Base-by-base conservation (phyloP, 2,888 invertebrate species). In the Chydorus sphaericus region DNA sequence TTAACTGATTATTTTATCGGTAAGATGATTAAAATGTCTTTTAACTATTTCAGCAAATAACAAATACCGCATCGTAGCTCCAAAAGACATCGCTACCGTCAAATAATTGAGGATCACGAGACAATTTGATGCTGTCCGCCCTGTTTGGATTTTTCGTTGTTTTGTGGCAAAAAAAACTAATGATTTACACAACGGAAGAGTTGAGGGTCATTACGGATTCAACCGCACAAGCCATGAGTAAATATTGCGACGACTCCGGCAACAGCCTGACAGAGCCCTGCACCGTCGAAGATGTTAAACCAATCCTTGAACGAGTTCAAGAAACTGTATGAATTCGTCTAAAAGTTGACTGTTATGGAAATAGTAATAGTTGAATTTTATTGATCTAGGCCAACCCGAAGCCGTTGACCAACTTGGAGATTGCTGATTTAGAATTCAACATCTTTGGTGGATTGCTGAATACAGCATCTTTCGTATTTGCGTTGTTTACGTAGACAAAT, bases 231-330 rank as follows among this genome's bases (percentile, higher is more conserved):
- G 67, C 71, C 38, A 72, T 90, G 54, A 68, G 74, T 3, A 64
- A 72, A 39, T 69, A 77, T 16, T 89, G 78, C 65, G 93, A 94
- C 67, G 65, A 71, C 48, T 84, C 75, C 66, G 87, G 86, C 0
- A 93, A 94, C 68, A 83, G 82, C 61, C 93, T 79, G 66, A 77
- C 73, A 0, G 72, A 80, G 49, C 71, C 74, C 14, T 72, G 79
- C 0, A 76, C 78, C 51, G 68, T 72, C 23, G 73, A 76, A 1
- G 77, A 77, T 48, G 67, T 91, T 44, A 73, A 70, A 57, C 66
- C 69, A 39, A 68, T 78, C 1, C 69, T 83, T 14, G 62, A 69
- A 5, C 70, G 67, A 64, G 71, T 71, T 58, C 68, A 65, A 65
- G 71, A 66, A 59, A 65, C 58, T 67, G 76, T 72, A 66, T 65